Evolutionary conservation across 2,888 invertebrate species (phyloP).

Genomic region (Noctua janthe): DNA sequence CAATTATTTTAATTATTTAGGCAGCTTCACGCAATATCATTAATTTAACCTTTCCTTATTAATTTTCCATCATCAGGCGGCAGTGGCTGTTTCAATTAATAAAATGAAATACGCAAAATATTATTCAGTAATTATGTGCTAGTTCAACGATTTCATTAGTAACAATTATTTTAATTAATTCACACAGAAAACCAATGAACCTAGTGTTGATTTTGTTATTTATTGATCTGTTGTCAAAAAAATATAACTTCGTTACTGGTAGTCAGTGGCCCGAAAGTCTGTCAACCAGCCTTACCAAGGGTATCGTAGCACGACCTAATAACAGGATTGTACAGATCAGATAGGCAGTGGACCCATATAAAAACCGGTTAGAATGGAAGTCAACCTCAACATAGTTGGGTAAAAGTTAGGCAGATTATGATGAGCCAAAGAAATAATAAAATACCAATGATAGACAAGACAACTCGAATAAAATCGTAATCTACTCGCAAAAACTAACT

Average conservation of each 20-base stretch:
- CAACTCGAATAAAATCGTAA: too few species aligned
- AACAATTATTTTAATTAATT: background rate
- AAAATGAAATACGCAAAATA: background rate
- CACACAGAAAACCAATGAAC: background rate
- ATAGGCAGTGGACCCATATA: background rate
- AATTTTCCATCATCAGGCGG: background rate
- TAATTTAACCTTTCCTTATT: background rate
- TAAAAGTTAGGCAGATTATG: too few species aligned
- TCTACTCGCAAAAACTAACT: too few species aligned
- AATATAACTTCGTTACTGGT: background rate
- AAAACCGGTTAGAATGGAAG: background rate
- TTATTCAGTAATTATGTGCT: background rate
- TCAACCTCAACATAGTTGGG: too few species aligned
- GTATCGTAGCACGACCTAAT: background rate
- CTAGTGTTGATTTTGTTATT: constrained; percentile 10
- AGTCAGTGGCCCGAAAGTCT: background rate
- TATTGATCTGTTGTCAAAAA: background rate
- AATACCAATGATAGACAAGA: too few species aligned
- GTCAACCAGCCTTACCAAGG: background rate
- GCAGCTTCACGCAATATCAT: background rate
- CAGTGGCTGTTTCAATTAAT: constrained; percentile 2
- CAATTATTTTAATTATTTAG: background rate
- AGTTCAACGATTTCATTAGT: background rate
- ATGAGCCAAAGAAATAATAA: too few species aligned
- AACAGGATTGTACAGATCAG: background rate